Conservation (phyloP, 2,113 vertebrate species). For the Ptyas mucosa region DNA sequence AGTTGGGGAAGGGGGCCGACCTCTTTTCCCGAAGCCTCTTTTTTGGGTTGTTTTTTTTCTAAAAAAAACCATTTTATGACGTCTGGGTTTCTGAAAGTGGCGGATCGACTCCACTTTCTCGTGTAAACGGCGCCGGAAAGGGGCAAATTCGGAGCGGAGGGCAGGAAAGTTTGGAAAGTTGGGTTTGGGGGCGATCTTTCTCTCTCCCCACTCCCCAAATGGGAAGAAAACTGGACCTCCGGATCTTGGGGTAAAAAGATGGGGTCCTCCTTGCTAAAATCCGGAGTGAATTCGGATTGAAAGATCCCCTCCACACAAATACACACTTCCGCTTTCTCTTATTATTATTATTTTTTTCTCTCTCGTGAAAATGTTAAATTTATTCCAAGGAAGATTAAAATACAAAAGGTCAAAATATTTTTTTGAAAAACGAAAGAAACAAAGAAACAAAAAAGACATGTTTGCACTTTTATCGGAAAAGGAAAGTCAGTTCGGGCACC, state of each 20-base stretch:
- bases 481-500: too few species aligned
- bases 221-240: not conserved
- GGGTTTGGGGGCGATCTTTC: not conserved
- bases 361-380: too few species aligned
- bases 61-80: not conserved
- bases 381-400: too few species aligned
- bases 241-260: too few species aligned
- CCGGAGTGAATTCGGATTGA: not conserved
- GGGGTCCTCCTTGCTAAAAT: not conserved
- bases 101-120: not conserved
- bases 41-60: too few species aligned
- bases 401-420: too few species aligned
- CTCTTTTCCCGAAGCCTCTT: not conserved
- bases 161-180: not conserved
- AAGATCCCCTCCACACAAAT: not conserved
- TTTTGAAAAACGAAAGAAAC: too few species aligned
- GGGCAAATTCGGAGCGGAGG: not conserved
- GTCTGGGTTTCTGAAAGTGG: not conserved
- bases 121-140: not conserved
- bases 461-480: too few species aligned
- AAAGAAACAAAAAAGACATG: too few species aligned
- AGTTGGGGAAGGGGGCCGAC: too few species aligned
- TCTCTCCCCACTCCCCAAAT: not conserved
- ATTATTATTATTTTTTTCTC: too few species aligned
- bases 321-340: not conserved